Evolutionary conservation across 2,888 invertebrate genomes (phyloP).

Genomic region (Apoda limacodes): DNA sequence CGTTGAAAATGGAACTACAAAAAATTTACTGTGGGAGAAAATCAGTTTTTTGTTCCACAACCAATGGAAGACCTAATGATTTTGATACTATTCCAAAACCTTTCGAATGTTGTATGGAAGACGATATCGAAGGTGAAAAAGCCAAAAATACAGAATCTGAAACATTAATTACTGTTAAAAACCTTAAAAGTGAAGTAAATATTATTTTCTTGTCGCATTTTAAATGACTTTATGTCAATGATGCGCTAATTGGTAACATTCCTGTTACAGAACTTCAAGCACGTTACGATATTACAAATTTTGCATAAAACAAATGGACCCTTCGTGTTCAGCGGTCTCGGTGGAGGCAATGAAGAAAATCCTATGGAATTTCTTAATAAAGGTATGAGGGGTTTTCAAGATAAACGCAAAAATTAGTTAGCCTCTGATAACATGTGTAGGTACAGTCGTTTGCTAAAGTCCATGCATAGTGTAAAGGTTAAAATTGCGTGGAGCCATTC

Average conservation of each 20-base stretch:
- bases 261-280: slow-evolving; percentile 38
- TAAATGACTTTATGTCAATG: neutral
- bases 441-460: no score
- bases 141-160: slow-evolving; percentile 43
- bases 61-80: slow-evolving; percentile 14
- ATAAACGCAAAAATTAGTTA: no score
- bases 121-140: slow-evolving; percentile 14
- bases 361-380: slow-evolving; percentile 43
- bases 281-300: slow-evolving; percentile 53
- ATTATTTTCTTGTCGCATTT: no score
- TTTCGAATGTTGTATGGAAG: slow-evolving; percentile 29
- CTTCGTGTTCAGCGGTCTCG: slow-evolving; percentile 14
- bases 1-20: slow-evolving; percentile 38
- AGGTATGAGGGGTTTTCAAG: no score
- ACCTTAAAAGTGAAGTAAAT: slow-evolving; percentile 42
- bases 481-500: no score
- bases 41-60: slow-evolving; percentile 23
- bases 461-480: no score
- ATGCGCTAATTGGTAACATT: slow-evolving; percentile 1
- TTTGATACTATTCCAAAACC: slow-evolving; percentile 28
- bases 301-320: slow-evolving; percentile 51
- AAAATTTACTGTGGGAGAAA: slow-evolving; percentile 25
- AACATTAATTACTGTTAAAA: slow-evolving; percentile 57
- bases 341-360: slow-evolving; percentile 32
- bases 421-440: no score